phyloP scores from a whole-genome alignment of 1,140 invertebrate species.

The Rhagoletis pomonella region DNA sequence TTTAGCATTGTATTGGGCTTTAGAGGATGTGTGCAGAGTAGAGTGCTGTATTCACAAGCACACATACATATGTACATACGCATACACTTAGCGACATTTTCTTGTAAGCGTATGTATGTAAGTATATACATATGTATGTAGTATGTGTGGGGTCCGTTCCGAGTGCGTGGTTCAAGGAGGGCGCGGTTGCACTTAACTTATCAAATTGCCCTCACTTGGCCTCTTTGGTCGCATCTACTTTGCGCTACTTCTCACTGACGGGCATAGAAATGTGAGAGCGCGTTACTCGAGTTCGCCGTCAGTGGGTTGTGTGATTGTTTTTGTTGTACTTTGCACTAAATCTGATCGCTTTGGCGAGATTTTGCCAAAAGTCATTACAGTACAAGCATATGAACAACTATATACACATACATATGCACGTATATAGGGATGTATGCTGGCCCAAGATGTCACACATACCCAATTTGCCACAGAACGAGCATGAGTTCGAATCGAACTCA shows the following conservation, averaged over 20 bases:
- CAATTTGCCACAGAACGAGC: too few relatives aligned
- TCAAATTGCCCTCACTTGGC: conserved; percentile 42
- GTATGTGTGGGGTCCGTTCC: neutral
- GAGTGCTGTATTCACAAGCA: neutral
- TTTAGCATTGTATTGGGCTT: neutral
- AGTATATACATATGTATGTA: too few relatives aligned
- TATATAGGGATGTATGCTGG: too few relatives aligned
- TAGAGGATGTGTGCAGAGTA: neutral
- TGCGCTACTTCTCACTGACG: neutral
- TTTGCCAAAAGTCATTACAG: conserved; percentile 48
- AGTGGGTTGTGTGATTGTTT: neutral
- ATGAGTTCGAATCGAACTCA: too few relatives aligned
- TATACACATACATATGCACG: neutral
- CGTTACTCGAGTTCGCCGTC: neutral
- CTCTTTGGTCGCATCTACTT: neutral
- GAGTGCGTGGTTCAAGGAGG: neutral
- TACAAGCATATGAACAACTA: neutral
- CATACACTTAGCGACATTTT: neutral
- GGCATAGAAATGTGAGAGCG: neutral
- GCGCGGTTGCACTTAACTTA: conserved; percentile 42
- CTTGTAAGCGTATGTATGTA: neutral
- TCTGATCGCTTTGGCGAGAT: conserved; percentile 24
- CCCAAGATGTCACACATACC: neutral
- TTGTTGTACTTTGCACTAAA: conserved; percentile 7
- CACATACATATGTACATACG: too few relatives aligned